Conservation (phyloP, 1,140 invertebrate genomes). For the Phenacoccus solenopsis region DNA sequence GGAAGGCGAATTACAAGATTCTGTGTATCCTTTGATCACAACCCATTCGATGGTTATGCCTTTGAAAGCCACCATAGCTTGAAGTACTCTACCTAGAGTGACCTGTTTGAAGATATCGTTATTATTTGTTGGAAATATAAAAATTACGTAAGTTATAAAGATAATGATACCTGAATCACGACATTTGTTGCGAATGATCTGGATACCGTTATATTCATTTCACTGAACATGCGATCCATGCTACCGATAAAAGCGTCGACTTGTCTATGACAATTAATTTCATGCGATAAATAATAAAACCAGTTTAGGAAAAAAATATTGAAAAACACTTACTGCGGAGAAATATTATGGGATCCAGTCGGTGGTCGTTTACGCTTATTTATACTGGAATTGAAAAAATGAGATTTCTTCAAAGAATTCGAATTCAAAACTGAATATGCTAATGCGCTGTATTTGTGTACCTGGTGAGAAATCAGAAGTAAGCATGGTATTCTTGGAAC, state of each 20-base stretch:
- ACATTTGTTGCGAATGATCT: conserved; percentile 66
- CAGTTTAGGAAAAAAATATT: conserved; percentile 2
- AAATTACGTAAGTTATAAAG: neutral
- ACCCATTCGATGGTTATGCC: conserved; percentile 91
- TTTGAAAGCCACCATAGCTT: conserved; percentile 79
- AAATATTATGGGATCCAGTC: conserved; percentile 68
- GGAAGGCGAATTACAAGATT: conserved; percentile 31
- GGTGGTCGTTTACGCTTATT: conserved; percentile 49
- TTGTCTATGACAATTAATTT: conserved; percentile 37
- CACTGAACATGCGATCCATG: conserved; percentile 54
- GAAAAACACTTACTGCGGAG: conserved; percentile 50
- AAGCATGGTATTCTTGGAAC: no score
- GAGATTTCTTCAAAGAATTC: conserved; percentile 73
- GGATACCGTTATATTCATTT: conserved; percentile 60
- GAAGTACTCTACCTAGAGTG: conserved; percentile 71
- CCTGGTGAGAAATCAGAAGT: conserved; percentile 17
- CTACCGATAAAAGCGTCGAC: conserved; percentile 60
- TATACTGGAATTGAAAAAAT: conserved; percentile 36
- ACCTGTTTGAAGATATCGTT: conserved; percentile 47
- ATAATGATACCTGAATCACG: conserved; percentile 41
- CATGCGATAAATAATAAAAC: conserved; percentile 23
- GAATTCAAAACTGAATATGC: conserved; percentile 60
- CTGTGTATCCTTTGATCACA: conserved; percentile 75
- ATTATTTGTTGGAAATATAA: neutral
- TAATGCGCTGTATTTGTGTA: conserved; percentile 55